Evolutionary conservation across 1,140 invertebrate species (phyloP), one percentile per base, ranked within the genome.

Genomic region (Aphelenchoides besseyi): DNA sequence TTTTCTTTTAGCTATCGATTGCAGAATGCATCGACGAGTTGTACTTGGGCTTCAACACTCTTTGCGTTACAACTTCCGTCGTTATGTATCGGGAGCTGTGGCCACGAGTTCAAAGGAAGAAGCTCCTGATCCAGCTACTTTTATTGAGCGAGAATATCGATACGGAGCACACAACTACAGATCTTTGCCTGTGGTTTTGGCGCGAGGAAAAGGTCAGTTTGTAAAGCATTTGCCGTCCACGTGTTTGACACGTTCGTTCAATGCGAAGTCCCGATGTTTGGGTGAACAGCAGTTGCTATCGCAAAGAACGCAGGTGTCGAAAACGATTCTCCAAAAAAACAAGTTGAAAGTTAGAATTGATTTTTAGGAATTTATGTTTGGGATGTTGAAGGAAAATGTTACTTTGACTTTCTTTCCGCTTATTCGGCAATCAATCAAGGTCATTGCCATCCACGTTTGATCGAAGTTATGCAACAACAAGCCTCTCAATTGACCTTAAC

Each of bases 351-450:
- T 8, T 41, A 8, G 5, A 41, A 41, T n/a, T 41, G n/a, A 41
- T 8, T 87, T 86, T 52, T 79, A 92, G 92, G 93, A 77, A 89
- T 94, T 3, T 91, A 89, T 82, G 90, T 98, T 62, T 98, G 94
- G 93, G 96, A 98, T 85, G 91, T 97, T 0, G 94, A 98, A 83
- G 94, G 93, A 0, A 93, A 92, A 81, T 89, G 89, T 61, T 98
- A 98, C 84, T 96, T 90, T 78, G 95, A 98, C 85, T 98, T 95
- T 85, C 86, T 98, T 1, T 94, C 92, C 82, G 95, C 94, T 5
- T 98, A 97, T 86, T 96, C 94, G 57, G 94, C 96, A 0, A 92
- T 97, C 1, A 98, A 98, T 87, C 95, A 98, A 85, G 96, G 96
- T 0, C 96, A 99, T 84, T 95, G 94, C 80, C 96, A 99, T 86